A percentile compares a stretch with the other conserved stretches of the same genome.
phyloP scores from a whole-genome alignment of 1,140 invertebrate species.

The Lepidotrigona ventralis region DNA sequence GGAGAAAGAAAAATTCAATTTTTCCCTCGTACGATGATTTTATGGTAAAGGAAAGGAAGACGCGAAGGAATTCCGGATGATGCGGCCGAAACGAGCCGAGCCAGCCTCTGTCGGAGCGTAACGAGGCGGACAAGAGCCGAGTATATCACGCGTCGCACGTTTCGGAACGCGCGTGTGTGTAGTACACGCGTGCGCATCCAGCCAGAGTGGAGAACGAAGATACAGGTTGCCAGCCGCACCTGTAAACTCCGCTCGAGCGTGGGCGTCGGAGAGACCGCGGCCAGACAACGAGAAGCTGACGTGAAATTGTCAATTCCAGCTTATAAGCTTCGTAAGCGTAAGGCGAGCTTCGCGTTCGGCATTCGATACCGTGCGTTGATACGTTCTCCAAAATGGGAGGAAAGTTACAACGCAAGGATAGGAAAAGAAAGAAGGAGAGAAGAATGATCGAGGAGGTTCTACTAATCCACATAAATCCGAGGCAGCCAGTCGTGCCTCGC shows the following conservation, averaged over 20 bases:
- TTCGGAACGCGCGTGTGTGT: conserved; percentile 46
- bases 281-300: conserved; percentile 63
- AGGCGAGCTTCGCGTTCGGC: conserved; percentile 7
- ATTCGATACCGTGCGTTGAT: conserved; percentile 27
- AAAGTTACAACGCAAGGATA: not conserved
- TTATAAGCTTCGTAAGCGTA: conserved; percentile 43
- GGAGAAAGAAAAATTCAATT: not conserved
- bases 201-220: conserved; percentile 56
- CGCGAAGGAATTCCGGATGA: conserved; percentile 7
- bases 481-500: conserved; percentile 3
- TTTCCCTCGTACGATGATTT: not conserved
- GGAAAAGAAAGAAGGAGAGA: not conserved
- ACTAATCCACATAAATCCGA: conserved; percentile 25
- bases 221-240: conserved; percentile 78
- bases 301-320: conserved; percentile 66
- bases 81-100: conserved; percentile 21
- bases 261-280: conserved; percentile 72
- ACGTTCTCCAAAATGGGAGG: not conserved
- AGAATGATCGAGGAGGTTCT: not conserved
- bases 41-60: not conserved
- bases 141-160: conserved; percentile 49
- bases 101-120: conserved; percentile 54
- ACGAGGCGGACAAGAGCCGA: conserved; percentile 49
- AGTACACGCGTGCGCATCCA: conserved; percentile 46
- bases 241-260: conserved; percentile 73